phyloP scores from a whole-genome alignment of 2,888 invertebrate species.

The Eumacrocentrus americanus region DNA sequence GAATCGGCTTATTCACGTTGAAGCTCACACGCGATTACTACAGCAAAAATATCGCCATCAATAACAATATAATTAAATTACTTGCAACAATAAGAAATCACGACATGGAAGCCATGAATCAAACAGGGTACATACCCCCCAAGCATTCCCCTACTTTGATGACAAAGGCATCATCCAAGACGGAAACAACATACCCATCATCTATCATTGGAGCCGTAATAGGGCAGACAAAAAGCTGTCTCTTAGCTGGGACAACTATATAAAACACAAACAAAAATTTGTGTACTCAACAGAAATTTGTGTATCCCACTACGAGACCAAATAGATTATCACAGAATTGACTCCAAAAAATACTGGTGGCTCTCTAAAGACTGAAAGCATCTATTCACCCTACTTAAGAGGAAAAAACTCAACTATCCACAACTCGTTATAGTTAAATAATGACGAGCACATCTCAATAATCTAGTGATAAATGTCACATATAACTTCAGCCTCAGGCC shows the following conservation, averaged over 20 bases:
- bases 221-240: neutral
- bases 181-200: neutral
- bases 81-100: neutral
- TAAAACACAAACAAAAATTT: neutral
- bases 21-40: constrained; percentile 16
- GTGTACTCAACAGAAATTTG: constrained; percentile 1
- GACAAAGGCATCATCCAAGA: constrained; percentile 1
- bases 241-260: neutral
- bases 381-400: no score
- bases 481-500: no score
- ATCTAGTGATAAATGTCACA: no score
- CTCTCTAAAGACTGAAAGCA: neutral
- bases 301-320: neutral
- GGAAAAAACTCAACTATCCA: no score
- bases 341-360: constrained; percentile 3
- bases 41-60: neutral
- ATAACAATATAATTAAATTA: neutral
- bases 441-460: no score
- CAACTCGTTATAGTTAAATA: no score
- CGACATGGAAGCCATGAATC: neutral
- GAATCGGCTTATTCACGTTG: neutral
- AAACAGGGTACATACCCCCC: neutral
- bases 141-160: neutral
- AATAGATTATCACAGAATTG: neutral
- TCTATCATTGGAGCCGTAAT: constrained; percentile 5